Conservation (phyloP, 64 coral and sea anemone genomes). For the Orbicella faveolata region DNA sequence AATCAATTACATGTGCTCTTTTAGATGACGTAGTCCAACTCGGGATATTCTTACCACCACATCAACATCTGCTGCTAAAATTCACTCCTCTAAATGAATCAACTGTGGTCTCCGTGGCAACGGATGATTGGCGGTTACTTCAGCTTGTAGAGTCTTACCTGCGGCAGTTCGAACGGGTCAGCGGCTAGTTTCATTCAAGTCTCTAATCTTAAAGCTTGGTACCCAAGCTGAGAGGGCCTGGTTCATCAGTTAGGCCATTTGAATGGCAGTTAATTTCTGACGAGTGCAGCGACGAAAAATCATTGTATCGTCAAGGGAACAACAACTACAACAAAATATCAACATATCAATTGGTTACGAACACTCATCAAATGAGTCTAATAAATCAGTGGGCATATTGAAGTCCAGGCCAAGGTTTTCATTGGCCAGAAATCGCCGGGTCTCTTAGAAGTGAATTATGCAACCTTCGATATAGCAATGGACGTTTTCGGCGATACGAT, state of each 20-base stretch:
- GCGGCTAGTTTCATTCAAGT: neutral
- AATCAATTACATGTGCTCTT: neutral
- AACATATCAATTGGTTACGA: too few species aligned
- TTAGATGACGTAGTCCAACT: constrained; percentile 70
- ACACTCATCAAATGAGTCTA: too few species aligned
- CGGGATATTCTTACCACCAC: constrained; percentile 91
- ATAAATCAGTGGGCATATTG: too few species aligned
- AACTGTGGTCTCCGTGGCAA: constrained; percentile 71
- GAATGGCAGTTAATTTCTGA: neutral
- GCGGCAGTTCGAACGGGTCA: constrained; percentile 53
- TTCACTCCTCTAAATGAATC: constrained; percentile 61
- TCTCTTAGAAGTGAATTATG: too few species aligned
- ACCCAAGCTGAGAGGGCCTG: neutral
- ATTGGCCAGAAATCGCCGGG: too few species aligned
- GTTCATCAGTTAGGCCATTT: neutral
- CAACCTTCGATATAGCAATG: too few species aligned
- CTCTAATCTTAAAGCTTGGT: neutral
- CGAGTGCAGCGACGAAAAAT: too few species aligned
- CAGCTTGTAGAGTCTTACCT: constrained; percentile 69
- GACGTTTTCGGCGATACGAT: too few species aligned
- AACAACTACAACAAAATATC: too few species aligned
- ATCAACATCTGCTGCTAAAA: constrained; percentile 85
- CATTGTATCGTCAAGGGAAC: too few species aligned
- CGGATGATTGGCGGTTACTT: constrained; percentile 90
- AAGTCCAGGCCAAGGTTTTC: too few species aligned